A percentile compares a stretch with the other conserved stretches of the same genome.
These are phyloP conservation scores for Bathynomus jamesi DNA, from an alignment of 1,140 invertebrate species.

Conservation along the genomic window DNA sequence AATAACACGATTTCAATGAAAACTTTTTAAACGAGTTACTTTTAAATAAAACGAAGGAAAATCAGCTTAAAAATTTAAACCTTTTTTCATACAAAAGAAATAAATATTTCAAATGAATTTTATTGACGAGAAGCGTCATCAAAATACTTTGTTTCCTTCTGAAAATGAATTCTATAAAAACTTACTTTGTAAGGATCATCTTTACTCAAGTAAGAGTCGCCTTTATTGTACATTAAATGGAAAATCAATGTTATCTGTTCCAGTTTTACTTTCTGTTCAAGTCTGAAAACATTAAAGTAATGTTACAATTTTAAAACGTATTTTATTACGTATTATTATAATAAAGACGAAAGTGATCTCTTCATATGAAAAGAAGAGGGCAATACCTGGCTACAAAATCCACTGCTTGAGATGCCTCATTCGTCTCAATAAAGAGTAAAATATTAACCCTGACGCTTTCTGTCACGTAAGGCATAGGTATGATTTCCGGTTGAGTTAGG, in stretches of 20 bases:
- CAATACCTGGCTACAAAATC: neutral
- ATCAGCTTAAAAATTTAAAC: no score
- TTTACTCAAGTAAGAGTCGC: neutral
- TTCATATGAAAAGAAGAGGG: neutral
- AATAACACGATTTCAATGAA: no score
- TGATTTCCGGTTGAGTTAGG: conserved; percentile 70
- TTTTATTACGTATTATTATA: no score
- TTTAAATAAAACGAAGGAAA: no score
- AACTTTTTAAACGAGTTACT: no score
- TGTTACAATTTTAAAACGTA: no score
- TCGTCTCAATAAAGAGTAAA: neutral
- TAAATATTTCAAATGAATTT: no score
- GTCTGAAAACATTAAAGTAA: neutral
- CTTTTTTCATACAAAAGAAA: no score
- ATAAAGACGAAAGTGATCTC: no score
- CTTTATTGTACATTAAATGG: neutral
- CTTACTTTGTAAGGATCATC: neutral
- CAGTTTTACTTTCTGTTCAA: neutral
- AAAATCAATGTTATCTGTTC: neutral
- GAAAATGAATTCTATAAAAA: no score
- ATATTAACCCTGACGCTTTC: conserved; percentile 52
- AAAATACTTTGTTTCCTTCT: no score
- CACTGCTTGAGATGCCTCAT: neutral
- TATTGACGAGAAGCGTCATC: no score
- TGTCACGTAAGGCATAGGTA: conserved; percentile 82